Evolutionary conservation across 2,797 vertebrate species (phyloP), one percentile per base, ranked within the genome.

Genomic region (Caiman crocodilus): DNA sequence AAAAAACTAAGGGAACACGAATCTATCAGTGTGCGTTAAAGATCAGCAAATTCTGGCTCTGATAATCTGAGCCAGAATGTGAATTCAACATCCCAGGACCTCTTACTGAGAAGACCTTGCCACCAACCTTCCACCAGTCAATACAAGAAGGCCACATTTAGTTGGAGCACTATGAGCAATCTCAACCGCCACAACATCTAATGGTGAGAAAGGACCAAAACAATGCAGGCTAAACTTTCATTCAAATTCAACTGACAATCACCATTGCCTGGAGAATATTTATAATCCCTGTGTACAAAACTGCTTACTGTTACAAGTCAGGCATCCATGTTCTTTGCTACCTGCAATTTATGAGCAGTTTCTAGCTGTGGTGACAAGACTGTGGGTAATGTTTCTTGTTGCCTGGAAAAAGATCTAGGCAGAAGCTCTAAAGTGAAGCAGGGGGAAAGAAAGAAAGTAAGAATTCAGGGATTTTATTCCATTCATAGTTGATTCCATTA

Each of bases 311-410:
- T 69, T 81, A 21, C 18, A 74, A 56, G 42, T 50, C 42, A 50
- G 90, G n/a, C 50, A 65, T 9, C 28, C 21, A 2, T 2, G 17
- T 65, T 60, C 26, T 84, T 23, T 0, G 0, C 13, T 59, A 88
- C 25, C 4, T 67, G 64, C 35, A 77, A 6, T 61, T 81, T 35
- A 58, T 20, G 90, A 91, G 85, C 57, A 35, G 3, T 28, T 91
- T 88, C 71, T 76, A 79, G 82, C 83, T 77, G 63, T 75, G 79
- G 11, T 10, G 63, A 20, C 28, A 28, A 88, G 14, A 18, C 2
- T 14, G 5, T 12, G 20, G 50, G 32, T 12, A 67, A 7, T 89
- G 16, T n/a, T 16, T 30, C 64, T 30, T 65, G 64, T 16, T 28
- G 35, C 21, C 20, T 67, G 35, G 14, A 6, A 57, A 28, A 77